Conservation (phyloP, 2,888 invertebrate species). For the Lacanobia oleracea region DNA sequence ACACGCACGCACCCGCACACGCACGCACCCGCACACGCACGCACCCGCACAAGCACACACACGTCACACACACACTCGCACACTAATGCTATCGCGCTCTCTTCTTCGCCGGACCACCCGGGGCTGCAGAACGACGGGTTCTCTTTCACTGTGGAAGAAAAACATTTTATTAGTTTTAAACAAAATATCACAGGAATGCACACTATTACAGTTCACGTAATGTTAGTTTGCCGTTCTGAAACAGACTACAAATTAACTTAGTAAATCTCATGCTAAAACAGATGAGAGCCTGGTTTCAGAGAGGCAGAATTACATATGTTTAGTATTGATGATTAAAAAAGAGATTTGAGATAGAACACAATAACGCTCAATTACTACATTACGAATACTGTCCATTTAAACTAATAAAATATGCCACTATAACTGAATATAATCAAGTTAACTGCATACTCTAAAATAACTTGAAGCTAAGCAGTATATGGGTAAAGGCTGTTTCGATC, state of each 20-base stretch:
- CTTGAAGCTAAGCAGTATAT: not conserved
- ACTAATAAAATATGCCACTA: not conserved
- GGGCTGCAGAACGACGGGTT: slow-evolving; percentile 85
- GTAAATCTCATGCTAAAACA: not conserved
- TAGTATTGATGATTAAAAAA: too few relatives aligned
- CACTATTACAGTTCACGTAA: not conserved
- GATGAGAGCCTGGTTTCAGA: not conserved
- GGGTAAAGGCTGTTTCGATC: not conserved
- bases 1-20: slow-evolving; percentile 49
- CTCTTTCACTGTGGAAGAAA: slow-evolving; percentile 84
- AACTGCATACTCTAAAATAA: not conserved
- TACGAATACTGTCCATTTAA: not conserved
- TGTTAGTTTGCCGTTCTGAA: not conserved
- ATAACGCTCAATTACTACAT: not conserved
- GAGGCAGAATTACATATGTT: not conserved
- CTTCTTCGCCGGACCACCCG: slow-evolving; percentile 83
- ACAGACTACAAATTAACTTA: not conserved
- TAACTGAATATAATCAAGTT: not conserved
- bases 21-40: slow-evolving; percentile 42
- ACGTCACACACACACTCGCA: slow-evolving; percentile 66
- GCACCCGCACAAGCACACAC: slow-evolving; percentile 49
- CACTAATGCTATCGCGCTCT: slow-evolving; percentile 80
- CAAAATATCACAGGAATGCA: not conserved
- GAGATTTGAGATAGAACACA: not conserved
- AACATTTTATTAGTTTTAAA: slow-evolving; percentile 32